Evolutionary conservation across 2,888 invertebrate genomes (phyloP), one percentile per base, ranked within the genome.

Genomic region (Chrysolina haemoptera): DNA sequence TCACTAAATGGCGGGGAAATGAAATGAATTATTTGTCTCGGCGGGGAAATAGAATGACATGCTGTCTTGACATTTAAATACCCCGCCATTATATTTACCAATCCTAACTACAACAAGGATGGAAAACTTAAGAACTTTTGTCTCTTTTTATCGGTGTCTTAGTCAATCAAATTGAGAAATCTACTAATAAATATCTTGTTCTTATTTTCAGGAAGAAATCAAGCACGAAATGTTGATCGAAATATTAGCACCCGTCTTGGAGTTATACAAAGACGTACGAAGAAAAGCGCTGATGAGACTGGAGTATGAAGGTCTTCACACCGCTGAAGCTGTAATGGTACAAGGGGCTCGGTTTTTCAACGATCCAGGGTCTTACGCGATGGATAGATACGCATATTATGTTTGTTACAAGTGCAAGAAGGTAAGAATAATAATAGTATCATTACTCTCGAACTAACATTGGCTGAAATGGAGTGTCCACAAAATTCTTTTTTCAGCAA

Each of bases 301-400:
- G 62, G 97, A 98, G 88, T 99, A 98, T 87, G 99, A 99, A 88
- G 98, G 98, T 0, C 89, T 97, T 62, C 93, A 94, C 76, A 92
- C 94, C 81, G 91, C 93, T 0, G 94, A 94, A 78, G 93, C 92
- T 0, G 91, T 93, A 64, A 90, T 90, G 35, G 90, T 91, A 14
- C 90, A 91, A 8, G 93, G 94, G 11, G 92, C 92, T 18, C 89
- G 93, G 72, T 94, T 92, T 84, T 92, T 92, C 82, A 92, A 94
- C 71, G 96, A 98, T 87, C 93, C 98, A 0, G 94, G 95, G 1
- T 90, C 92, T 0, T 96, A 95, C 87, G 98, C 99, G 3, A 97
- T 99, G 97, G 98, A 98, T 84, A 91, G 98, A 82, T 99, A 99
- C 86, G 98, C 99, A 0, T 99, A 99, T 87, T 99, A 99, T 85